A percentile compares a stretch with the other conserved stretches of the same genome.
These are phyloP conservation scores for Dendronephthya gigantea DNA, from an alignment of 64 coral and sea anemone species.

Conservation along the genomic window DNA sequence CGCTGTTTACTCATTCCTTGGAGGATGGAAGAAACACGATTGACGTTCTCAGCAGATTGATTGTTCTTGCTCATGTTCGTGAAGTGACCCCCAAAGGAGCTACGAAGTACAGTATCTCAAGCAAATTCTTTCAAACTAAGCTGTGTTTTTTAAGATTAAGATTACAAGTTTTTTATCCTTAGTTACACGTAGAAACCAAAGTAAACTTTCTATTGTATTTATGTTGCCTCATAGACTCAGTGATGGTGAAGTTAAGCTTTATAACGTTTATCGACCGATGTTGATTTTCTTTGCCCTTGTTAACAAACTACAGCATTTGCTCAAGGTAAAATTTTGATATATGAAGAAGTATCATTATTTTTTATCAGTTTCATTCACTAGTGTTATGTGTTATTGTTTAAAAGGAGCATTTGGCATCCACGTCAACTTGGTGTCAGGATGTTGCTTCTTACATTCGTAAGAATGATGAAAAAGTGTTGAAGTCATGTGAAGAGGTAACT, in stretches of 20 bases:
- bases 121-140: background rate
- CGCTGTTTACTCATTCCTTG: conserved; percentile 83
- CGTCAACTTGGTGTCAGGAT: conserved; percentile 59
- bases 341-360: background rate
- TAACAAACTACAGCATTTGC: conserved; percentile 36
- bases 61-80: conserved; percentile 61
- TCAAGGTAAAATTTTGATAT: conserved; percentile 21
- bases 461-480: conserved; percentile 74
- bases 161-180: too few relatives aligned
- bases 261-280: conserved; percentile 39
- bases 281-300: conserved; percentile 48
- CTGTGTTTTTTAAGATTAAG: too few relatives aligned
- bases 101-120: conserved; percentile 29
- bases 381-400: background rate
- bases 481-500: conserved; percentile 74
- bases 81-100: conserved; percentile 44
- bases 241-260: conserved; percentile 23
- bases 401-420: conserved; percentile 34
- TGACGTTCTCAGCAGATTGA: conserved; percentile 63
- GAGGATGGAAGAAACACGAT: conserved; percentile 71
- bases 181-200: too few relatives aligned
- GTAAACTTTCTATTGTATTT: background rate
- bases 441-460: conserved; percentile 78
- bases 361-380: background rate
- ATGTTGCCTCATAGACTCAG: background rate